These are phyloP conservation scores for Orthosia incerta DNA, from an alignment of 2,888 invertebrate species.

Conservation along the genomic window DNA sequence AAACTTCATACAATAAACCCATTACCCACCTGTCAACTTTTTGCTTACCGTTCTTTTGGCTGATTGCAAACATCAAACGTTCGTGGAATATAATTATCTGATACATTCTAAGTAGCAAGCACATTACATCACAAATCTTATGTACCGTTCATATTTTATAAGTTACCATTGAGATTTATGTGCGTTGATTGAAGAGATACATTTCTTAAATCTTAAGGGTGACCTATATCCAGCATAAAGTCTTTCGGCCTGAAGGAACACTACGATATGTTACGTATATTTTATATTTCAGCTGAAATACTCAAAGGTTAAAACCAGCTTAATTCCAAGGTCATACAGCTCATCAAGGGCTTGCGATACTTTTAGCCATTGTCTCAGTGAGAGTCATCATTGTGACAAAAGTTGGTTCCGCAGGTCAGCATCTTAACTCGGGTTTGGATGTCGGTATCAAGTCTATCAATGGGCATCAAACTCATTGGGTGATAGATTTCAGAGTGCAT, in stretches of 20 bases:
- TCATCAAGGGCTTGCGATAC: not conserved
- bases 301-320: not conserved
- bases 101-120: constrained; percentile 18
- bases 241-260: not conserved
- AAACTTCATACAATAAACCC: constrained; percentile 16
- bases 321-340: not conserved
- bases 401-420: not conserved
- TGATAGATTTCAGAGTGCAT: not conserved
- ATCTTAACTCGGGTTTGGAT: not conserved
- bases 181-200: not conserved
- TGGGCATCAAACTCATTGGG: not conserved
- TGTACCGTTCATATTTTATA: not conserved
- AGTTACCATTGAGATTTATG: not conserved
- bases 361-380: not conserved
- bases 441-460: not conserved
- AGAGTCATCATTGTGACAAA: not conserved
- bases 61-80: constrained; percentile 16
- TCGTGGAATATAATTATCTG: constrained; percentile 30
- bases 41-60: constrained; percentile 27
- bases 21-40: constrained; percentile 32
- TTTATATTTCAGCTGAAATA: not conserved
- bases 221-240: too few species aligned
- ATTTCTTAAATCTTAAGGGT: too few species aligned
- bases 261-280: not conserved
- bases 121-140: constrained; percentile 12